phyloP scores from a whole-genome alignment of 1,140 invertebrate species.

The Drosophila willistoni region DNA sequence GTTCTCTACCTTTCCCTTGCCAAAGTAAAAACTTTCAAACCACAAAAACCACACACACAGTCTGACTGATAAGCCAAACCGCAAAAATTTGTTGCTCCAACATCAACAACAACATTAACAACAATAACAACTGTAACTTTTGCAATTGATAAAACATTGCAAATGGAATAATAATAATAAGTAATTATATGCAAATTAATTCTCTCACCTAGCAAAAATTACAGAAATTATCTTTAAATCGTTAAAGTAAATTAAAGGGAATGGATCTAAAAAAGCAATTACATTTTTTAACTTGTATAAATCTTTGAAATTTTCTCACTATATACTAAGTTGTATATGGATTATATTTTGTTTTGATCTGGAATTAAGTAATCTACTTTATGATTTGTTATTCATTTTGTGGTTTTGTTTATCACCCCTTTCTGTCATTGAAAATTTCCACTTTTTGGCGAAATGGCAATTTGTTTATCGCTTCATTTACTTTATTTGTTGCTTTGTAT shows the following conservation, averaged over 20 bases:
- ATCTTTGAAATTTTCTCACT: no score
- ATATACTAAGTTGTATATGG: no score
- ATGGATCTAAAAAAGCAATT: no score
- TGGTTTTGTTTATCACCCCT: neutral
- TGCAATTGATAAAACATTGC: slow-evolving; percentile 44
- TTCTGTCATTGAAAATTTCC: neutral
- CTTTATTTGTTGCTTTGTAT: neutral
- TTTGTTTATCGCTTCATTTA: slow-evolving; percentile 6
- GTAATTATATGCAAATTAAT: slow-evolving; percentile 69
- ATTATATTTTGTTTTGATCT: no score
- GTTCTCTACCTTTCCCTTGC: neutral
- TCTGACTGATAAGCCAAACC: slow-evolving; percentile 21
- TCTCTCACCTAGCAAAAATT: slow-evolving; percentile 48
- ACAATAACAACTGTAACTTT: slow-evolving; percentile 28
- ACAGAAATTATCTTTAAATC: slow-evolving; percentile 5
- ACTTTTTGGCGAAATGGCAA: neutral
- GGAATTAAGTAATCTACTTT: neutral
- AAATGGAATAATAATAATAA: slow-evolving; percentile 51
- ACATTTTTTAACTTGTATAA: no score
- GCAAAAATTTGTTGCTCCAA: slow-evolving; percentile 29
- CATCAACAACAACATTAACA: slow-evolving; percentile 28
- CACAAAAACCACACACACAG: slow-evolving; percentile 20
- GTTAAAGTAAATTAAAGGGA: neutral
- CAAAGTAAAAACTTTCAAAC: slow-evolving; percentile 16
- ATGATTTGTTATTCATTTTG: neutral